phyloP scores from a whole-genome alignment of 1,140 invertebrate genomes.

The Frieseomelitta varia region DNA sequence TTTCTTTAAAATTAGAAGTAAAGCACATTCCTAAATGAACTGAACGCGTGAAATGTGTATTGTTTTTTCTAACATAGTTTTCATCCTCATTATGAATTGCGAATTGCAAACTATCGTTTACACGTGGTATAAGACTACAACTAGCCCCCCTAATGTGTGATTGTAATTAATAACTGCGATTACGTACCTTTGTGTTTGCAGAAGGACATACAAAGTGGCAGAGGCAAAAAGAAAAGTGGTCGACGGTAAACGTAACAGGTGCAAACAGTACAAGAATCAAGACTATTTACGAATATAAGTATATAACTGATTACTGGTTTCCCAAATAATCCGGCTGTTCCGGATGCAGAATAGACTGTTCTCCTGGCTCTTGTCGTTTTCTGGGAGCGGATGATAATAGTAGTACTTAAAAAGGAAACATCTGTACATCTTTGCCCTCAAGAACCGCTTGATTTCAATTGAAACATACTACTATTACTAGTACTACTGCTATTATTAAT shows the following conservation, averaged over 20 bases:
- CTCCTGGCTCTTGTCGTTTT: neutral
- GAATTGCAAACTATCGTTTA: conserved; percentile 21
- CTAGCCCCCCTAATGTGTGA: neutral
- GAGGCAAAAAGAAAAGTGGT: conserved; percentile 73
- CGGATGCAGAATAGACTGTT: neutral
- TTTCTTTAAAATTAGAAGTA: neutral
- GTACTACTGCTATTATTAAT: neutral
- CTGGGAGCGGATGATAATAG: neutral
- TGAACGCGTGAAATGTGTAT: neutral
- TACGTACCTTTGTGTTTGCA: conserved; percentile 65
- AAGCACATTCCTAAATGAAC: neutral
- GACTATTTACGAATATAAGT: conserved; percentile 75
- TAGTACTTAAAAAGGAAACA: conserved; percentile 36
- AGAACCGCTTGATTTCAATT: neutral
- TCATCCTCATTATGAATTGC: neutral
- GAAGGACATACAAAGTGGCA: conserved; percentile 77
- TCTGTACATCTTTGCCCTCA: conserved; percentile 20
- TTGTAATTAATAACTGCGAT: conserved; percentile 19
- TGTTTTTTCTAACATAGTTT: neutral
- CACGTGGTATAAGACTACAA: neutral
- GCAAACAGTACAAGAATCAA: conserved; percentile 76
- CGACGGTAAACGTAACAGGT: conserved; percentile 79
- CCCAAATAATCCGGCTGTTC: conserved; percentile 42
- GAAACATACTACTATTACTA: neutral
- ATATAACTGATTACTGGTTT: conserved; percentile 28